Evolutionary conservation across 2,113 vertebrate species (phyloP), one percentile per base, ranked within the genome.

Genomic region (Phylloscopus trochiloides): DNA sequence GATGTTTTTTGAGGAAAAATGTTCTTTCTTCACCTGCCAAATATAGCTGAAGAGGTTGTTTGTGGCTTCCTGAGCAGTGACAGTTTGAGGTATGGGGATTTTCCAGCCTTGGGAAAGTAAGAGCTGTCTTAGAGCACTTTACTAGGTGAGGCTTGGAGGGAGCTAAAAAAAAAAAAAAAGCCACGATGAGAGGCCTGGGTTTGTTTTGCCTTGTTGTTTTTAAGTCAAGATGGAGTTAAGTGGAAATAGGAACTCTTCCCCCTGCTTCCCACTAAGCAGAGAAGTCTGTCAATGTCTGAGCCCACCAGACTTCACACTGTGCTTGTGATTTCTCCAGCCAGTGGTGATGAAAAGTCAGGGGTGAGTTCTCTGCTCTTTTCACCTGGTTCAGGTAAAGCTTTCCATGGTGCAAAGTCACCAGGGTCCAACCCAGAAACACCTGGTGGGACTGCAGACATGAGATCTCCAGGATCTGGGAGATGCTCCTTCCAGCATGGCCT

Each of bases 151-250:
- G 20, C 36, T 45, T 65, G 28, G 59, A 32, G 40, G 57, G 47
- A 63, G 13, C 14, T 45, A 29, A 40, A 42, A 31, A 3, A n/a
- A 25, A 29, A 42, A 31, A 3, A n/a, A 25, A 29, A 24, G 0
- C 3, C 5, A 0, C 3, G 0, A 8, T n/a, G 16, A 9, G 26
- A 90, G 3, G 25, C 5, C 9, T 85, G 10, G 4, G 3, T 61
- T 68, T 43, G 72, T 26, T 67, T 58, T 58, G 16, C 26, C 77
- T 62, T 26, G 15, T 62, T 26, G 15, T 31, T 50, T 57, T 34
- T 18, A 45, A 48, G n/a, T 68, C 51, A 89, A 62, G 22, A 24
- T 12, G 10, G 65, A 67, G 47, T 15, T 78, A 36, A 72, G 51
- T 28, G 34, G 32, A 43, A 28, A 34, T 6, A 6, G 55, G 22